A percentile compares a stretch with the other conserved stretches of the same genome.
Conservation (phyloP, 2,888 invertebrate genomes). For the Helicoverpa assulta region DNA sequence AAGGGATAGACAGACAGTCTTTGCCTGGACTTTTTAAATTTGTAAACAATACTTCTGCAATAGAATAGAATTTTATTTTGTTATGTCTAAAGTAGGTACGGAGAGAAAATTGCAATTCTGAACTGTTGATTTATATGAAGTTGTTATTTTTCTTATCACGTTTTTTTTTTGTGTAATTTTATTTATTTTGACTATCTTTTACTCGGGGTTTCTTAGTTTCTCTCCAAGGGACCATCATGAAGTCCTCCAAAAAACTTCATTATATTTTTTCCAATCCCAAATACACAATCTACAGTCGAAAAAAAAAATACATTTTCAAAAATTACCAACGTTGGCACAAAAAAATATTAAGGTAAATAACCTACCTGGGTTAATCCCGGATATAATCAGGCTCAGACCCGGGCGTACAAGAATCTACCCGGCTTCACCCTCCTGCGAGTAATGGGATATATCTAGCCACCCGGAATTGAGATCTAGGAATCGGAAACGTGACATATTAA, state of each 20-base stretch:
- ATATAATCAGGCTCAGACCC: slow-evolving; percentile 8
- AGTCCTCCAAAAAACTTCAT: too few species aligned
- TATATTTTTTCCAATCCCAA: too few species aligned
- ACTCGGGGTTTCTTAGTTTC: too few species aligned
- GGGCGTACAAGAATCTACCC: neutral
- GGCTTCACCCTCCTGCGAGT: slow-evolving; percentile 16
- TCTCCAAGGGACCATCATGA: too few species aligned
- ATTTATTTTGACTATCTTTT: too few species aligned
- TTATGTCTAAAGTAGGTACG: too few species aligned
- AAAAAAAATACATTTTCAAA: neutral
- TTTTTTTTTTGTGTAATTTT: too few species aligned
- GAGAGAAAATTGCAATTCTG: too few species aligned
- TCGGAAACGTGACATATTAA: neutral
- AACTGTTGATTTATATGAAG: too few species aligned
- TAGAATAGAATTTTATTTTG: neutral
- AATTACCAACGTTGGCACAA: too few species aligned
- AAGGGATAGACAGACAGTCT: slow-evolving; percentile 32
- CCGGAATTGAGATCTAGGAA: neutral
- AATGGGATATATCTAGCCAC: slow-evolving; percentile 12
- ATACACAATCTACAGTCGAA: too few species aligned
- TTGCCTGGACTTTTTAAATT: slow-evolving; percentile 36
- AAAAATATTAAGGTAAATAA: neutral
- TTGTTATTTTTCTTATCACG: too few species aligned
- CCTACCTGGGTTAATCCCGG: neutral
- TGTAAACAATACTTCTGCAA: slow-evolving; percentile 23